Conservation (phyloP, 1,140 invertebrate genomes). For the Euwallacea similis region DNA sequence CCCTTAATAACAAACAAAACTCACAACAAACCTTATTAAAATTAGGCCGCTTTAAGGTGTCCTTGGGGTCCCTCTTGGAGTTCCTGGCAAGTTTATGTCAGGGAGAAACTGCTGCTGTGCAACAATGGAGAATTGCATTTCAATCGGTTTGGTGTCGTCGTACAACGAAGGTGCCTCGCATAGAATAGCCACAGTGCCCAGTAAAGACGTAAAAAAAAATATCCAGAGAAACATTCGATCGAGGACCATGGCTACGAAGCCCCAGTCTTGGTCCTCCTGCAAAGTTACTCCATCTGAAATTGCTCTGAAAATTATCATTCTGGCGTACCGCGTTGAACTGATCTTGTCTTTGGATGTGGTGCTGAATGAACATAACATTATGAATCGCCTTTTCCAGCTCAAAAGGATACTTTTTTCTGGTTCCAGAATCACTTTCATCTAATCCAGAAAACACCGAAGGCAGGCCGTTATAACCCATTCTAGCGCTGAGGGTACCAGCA, state of each 20-base stretch:
- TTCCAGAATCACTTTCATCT: slow-evolving; percentile 78
- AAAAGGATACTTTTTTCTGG: slow-evolving; percentile 84
- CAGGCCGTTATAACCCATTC: slow-evolving; percentile 73
- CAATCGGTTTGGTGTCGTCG: slow-evolving; percentile 87
- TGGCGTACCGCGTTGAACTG: slow-evolving; percentile 85
- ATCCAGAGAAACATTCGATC: slow-evolving; percentile 96
- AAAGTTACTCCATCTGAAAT: neutral
- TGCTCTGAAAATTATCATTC: neutral
- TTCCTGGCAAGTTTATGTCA: slow-evolving; percentile 50
- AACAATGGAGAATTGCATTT: slow-evolving; percentile 82
- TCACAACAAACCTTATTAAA: neutral
- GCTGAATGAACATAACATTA: slow-evolving; percentile 94
- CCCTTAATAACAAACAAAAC: neutral
- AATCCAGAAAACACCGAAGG: slow-evolving; percentile 78
- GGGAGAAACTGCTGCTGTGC: slow-evolving; percentile 75
- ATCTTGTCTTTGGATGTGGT: slow-evolving; percentile 90
- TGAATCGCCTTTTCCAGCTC: slow-evolving; percentile 91
- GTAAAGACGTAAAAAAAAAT: slow-evolving; percentile 88
- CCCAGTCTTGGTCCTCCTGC: slow-evolving; percentile 98
- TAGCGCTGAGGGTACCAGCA: slow-evolving; percentile 65
- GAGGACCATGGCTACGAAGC: slow-evolving; percentile 98
- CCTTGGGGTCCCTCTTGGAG: neutral
- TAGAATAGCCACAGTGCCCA: slow-evolving; percentile 85
- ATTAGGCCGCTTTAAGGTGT: slow-evolving; percentile 1
- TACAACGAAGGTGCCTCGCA: slow-evolving; percentile 89